A percentile compares a stretch with the other conserved stretches of the same genome.
These are phyloP conservation scores for Tortrix viridana DNA, from an alignment of 2,888 invertebrate species.

Conservation along the genomic window DNA sequence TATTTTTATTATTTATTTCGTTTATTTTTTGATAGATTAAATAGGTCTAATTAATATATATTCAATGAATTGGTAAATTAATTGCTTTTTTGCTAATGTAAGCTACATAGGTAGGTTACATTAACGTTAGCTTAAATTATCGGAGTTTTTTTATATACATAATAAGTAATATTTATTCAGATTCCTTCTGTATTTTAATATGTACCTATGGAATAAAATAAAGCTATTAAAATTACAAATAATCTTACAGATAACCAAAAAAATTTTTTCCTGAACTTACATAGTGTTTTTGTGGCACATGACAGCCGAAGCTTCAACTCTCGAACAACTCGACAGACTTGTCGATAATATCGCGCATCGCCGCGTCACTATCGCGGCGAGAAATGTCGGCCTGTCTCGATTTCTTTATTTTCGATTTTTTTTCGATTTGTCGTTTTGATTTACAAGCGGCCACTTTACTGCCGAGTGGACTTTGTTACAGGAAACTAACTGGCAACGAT, in stretches of 20 bases:
- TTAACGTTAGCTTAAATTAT: no score
- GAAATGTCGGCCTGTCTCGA: conserved; percentile 66
- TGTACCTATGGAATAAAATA: no score
- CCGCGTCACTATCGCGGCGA: conserved; percentile 61
- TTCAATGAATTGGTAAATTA: no score
- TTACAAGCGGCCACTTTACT: conserved; percentile 80
- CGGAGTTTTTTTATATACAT: no score
- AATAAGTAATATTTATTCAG: no score
- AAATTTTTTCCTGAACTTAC: neutral
- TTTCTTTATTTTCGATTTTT: conserved; percentile 70
- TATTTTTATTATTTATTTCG: no score
- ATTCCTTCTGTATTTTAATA: no score
- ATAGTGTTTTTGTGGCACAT: neutral
- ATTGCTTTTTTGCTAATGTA: no score
- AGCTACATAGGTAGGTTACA: no score
- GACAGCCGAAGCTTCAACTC: neutral
- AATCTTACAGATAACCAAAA: neutral
- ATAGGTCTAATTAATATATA: no score
- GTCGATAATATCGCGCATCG: conserved; percentile 48
- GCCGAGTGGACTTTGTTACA: conserved; percentile 78
- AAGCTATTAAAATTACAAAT: neutral
- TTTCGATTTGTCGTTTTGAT: conserved; percentile 79
- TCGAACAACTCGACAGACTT: conserved; percentile 30
- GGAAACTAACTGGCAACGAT: conserved; percentile 75
- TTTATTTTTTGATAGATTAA: no score